These are phyloP conservation scores for Steatornis caripensis DNA, from an alignment of 2,113 vertebrate genomes.

Conservation along the genomic window DNA sequence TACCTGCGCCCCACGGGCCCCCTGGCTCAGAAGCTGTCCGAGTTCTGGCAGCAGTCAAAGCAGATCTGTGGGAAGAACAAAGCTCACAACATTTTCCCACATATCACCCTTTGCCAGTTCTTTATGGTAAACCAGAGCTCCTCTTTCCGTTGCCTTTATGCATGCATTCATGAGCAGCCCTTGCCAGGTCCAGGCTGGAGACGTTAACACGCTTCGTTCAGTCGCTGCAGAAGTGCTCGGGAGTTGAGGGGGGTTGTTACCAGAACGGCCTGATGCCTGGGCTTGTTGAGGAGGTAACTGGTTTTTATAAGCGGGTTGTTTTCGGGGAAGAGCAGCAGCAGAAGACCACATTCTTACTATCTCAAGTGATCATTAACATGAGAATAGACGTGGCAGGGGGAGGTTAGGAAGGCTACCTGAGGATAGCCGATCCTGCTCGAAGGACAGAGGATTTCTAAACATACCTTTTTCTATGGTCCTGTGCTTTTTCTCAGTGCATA, in stretches of 20 bases:
- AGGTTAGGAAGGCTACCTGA: not conserved
- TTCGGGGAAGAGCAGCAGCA: not conserved
- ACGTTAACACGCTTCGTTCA: accelerated
- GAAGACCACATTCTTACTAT: not conserved
- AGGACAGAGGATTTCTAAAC: not conserved
- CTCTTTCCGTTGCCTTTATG: not conserved
- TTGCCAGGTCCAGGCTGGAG: not conserved
- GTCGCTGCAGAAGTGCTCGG: not conserved
- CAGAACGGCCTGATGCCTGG: not conserved
- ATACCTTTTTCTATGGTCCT: not conserved
- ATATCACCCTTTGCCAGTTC: slow-evolving; percentile 99
- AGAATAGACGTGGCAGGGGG: not conserved
- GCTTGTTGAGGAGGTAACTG: not conserved
- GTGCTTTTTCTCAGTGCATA: not conserved
- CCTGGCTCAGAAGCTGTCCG: slow-evolving; percentile 89
- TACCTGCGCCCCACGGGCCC: slow-evolving; percentile 94
- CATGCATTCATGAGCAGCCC: not conserved
- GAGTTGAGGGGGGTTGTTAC: not conserved
- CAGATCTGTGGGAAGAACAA: slow-evolving; percentile 96
- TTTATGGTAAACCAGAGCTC: slow-evolving; percentile 85
- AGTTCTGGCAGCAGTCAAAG: slow-evolving; percentile 97
- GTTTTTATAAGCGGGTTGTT: not conserved
- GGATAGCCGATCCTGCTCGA: not conserved
- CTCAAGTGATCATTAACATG: not conserved
- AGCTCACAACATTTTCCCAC: slow-evolving; percentile 98